Percentiles rank a stretch among this genome's conserved stretches.
These are phyloP conservation scores for Acanthiza pusilla DNA, from an alignment of 2,797 vertebrate species.

Conservation along the genomic window DNA sequence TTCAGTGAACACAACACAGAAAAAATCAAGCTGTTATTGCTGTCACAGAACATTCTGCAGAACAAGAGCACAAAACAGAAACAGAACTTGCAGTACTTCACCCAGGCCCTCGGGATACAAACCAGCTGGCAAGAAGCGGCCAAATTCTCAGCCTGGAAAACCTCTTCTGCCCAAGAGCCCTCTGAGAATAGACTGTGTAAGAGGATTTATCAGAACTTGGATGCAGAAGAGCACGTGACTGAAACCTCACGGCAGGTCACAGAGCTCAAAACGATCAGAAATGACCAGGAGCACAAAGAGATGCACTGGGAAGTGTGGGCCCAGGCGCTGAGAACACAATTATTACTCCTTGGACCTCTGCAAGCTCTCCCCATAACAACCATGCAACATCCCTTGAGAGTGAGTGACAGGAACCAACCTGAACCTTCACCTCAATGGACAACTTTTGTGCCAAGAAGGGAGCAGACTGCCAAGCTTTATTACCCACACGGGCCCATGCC, in stretches of 20 bases:
- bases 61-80: background rate
- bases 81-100: background rate
- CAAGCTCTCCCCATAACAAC: background rate
- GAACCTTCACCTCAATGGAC: background rate
- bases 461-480: background rate
- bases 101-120: background rate
- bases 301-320: accelerated
- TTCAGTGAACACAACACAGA: background rate
- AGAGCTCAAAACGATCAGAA: background rate
- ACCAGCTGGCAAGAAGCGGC: background rate
- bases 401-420: background rate
- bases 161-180: background rate
- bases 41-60: background rate
- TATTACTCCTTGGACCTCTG: background rate
- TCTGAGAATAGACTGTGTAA: background rate
- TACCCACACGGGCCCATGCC: accelerated
- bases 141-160: background rate
- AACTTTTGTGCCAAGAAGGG: background rate
- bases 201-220: constrained; percentile 17
- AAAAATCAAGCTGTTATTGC: background rate
- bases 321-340: accelerated
- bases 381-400: background rate
- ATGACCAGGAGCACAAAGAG: accelerated
- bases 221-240: background rate
- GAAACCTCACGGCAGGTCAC: background rate